phyloP scores from a whole-genome alignment of 2,888 invertebrate genomes.

The Drosophila putrida region DNA sequence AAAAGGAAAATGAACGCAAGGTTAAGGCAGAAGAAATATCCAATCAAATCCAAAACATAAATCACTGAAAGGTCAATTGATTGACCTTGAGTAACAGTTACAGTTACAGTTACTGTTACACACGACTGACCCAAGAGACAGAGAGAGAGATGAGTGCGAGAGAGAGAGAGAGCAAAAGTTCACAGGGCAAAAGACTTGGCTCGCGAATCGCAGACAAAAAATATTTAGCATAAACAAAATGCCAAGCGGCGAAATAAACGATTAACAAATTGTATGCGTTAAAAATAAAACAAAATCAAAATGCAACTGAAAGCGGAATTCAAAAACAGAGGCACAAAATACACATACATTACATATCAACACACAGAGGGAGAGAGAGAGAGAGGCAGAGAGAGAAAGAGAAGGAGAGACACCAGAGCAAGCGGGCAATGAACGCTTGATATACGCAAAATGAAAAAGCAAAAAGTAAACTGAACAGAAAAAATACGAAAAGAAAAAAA shows the following conservation, averaged over 20 bases:
- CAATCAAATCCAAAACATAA: slow-evolving; percentile 45
- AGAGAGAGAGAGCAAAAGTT: slow-evolving; percentile 5
- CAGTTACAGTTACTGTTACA: slow-evolving; percentile 14
- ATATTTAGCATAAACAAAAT: slow-evolving; percentile 51
- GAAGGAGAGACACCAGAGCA: slow-evolving; percentile 37
- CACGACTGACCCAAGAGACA: slow-evolving; percentile 9
- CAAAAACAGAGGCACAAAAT: slow-evolving; percentile 21
- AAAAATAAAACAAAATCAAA: slow-evolving; percentile 69
- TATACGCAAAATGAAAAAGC: slow-evolving; percentile 68
- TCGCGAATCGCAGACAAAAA: slow-evolving; percentile 20
- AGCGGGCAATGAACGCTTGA: slow-evolving; percentile 81
- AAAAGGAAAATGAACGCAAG: slow-evolving; percentile 9
- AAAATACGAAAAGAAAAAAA: slow-evolving; percentile 37
- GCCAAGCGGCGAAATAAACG: slow-evolving; percentile 39
- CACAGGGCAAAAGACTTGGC: slow-evolving; percentile 30
- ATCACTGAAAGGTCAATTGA: slow-evolving; percentile 52
- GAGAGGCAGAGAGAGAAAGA: slow-evolving; percentile 6
- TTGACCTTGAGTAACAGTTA: slow-evolving; percentile 49
- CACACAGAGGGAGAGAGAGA: slow-evolving; percentile 3
- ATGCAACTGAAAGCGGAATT: slow-evolving; percentile 52
- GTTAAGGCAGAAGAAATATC: slow-evolving; percentile 14
- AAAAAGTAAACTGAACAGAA: slow-evolving; percentile 45
- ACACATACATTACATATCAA: slow-evolving; percentile 8
- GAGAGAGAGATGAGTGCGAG: too few species aligned
- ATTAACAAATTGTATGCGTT: slow-evolving; percentile 68